Evolutionary conservation across 2,113 vertebrate species (phyloP), one percentile per base, ranked within the genome.

Genomic region (Clarias macrocephalus): DNA sequence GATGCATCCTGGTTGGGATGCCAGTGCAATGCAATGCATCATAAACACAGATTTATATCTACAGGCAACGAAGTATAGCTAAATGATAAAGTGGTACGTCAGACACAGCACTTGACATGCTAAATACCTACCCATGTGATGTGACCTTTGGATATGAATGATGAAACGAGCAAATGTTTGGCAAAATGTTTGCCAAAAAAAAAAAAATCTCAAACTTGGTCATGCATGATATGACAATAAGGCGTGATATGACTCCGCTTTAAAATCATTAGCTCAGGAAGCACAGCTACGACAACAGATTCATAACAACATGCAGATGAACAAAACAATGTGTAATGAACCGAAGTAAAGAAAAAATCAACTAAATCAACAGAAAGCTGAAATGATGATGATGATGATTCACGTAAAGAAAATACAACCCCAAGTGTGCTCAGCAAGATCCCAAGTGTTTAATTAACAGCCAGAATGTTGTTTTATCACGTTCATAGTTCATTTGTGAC

Each of bases 171-270:
- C 42, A 72, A 42, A 42, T 73, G 33, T 42, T 48, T 66, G 62
- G 42, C 73, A 52, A 10, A 42, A 10, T 19, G n/a, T n/a, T n/a
- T 56, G 87, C 86, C 0, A 42, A 42, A 42, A 42, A 42, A 48
- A 48, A 48, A 48, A 48, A 48, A 7, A 86, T 85, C 75, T 83
- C 76, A 68, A 88, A 82, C 87, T 90, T 68, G 80, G 82, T 84
- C 66, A 59, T 75, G 79, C 83, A 48, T 7, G 42, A 48, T 48
- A 48, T 7, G 87, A 88, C 19, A 88, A 90, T 88, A 87, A 87
- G 82, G 76, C 87, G 80, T 90, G 42, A 73, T 66, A 80, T 60
- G 30, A 85, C 83, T 72, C 63, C 42, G 60, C 77, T 80, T 57
- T 33, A 57, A 30, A 57, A 59, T 19, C 11, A 15, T 76, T 54